A percentile compares a stretch with the other conserved stretches of the same genome.
These are phyloP conservation scores for Ceramica pisi DNA, from an alignment of 2,888 invertebrate species.

Conservation along the genomic window DNA sequence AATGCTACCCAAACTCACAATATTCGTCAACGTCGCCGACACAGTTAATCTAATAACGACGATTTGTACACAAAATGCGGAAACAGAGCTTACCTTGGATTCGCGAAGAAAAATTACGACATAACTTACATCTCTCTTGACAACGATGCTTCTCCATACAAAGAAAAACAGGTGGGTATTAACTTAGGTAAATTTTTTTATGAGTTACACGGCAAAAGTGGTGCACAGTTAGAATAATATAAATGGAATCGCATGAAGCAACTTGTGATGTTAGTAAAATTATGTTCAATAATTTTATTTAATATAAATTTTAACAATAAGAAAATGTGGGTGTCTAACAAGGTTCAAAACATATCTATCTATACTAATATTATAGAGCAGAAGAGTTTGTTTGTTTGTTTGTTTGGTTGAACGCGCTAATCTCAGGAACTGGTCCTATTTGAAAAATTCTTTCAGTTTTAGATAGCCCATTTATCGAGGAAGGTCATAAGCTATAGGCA, in stretches of 20 bases:
- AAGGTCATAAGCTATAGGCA: no score
- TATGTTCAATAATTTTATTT: no score
- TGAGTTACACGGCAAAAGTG: no score
- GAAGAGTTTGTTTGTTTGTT: no score
- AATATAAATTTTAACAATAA: neutral
- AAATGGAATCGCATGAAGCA: neutral
- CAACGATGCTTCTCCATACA: conserved; percentile 16
- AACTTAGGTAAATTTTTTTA: neutral
- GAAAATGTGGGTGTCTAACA: neutral
- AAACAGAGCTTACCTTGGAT: conserved; percentile 62
- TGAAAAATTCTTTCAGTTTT: no score
- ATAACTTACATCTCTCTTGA: conserved; percentile 54
- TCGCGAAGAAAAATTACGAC: conserved; percentile 61
- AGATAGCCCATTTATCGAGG: no score
- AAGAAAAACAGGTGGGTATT: conserved; percentile 10
- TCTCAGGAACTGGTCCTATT: no score
- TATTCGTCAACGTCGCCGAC: conserved; percentile 71
- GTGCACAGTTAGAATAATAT: no score
- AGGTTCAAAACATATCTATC: neutral
- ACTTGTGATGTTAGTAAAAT: neutral
- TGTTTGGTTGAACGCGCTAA: no score
- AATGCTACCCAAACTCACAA: conserved; percentile 65
- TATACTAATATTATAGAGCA: no score
- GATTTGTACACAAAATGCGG: conserved; percentile 72
- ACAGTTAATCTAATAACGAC: conserved; percentile 73